Evolutionary conservation across 2,888 invertebrate genomes (phyloP).

Genomic region (Axea sp.): DNA sequence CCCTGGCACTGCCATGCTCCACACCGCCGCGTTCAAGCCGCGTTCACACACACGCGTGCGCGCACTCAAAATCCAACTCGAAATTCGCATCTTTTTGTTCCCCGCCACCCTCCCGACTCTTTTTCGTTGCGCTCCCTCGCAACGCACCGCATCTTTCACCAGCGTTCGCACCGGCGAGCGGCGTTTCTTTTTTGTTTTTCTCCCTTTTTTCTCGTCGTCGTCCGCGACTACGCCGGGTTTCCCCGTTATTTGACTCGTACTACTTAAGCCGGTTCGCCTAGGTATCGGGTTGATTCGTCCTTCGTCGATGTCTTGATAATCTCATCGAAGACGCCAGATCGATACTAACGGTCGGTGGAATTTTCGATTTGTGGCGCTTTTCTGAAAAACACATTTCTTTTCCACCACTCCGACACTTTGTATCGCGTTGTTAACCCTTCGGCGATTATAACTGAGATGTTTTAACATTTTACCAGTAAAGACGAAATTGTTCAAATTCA

Average conservation of each 20-base stretch:
- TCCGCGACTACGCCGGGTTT: slow-evolving; percentile 21
- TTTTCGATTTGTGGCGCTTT: too few species aligned
- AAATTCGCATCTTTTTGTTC: slow-evolving; percentile 48
- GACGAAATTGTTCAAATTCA: too few species aligned
- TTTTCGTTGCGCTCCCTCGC: slow-evolving; percentile 23
- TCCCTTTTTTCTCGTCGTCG: too few species aligned
- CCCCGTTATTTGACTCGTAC: slow-evolving; percentile 51
- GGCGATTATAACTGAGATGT: too few species aligned
- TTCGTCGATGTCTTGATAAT: too few species aligned
- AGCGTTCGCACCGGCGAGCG: slow-evolving; percentile 6
- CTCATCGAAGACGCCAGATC: too few species aligned
- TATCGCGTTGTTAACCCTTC: too few species aligned
- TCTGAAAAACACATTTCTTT: too few species aligned
- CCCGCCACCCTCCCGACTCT: slow-evolving; percentile 1
- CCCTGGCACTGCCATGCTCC: slow-evolving; percentile 56
- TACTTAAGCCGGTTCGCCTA: slow-evolving; percentile 51
- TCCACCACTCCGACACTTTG: too few species aligned
- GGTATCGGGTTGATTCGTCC: too few species aligned
- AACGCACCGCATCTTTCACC: slow-evolving; percentile 3
- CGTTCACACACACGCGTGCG: slow-evolving; percentile 59
- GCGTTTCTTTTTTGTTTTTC: slow-evolving; percentile 24
- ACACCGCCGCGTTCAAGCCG: slow-evolving; percentile 44
- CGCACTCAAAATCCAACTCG: slow-evolving; percentile 54
- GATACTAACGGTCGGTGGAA: too few species aligned
- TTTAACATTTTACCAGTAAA: too few species aligned